Base-by-base conservation (phyloP, 92 coral and sea anemone species). In the Heliopora coerulea region DNA sequence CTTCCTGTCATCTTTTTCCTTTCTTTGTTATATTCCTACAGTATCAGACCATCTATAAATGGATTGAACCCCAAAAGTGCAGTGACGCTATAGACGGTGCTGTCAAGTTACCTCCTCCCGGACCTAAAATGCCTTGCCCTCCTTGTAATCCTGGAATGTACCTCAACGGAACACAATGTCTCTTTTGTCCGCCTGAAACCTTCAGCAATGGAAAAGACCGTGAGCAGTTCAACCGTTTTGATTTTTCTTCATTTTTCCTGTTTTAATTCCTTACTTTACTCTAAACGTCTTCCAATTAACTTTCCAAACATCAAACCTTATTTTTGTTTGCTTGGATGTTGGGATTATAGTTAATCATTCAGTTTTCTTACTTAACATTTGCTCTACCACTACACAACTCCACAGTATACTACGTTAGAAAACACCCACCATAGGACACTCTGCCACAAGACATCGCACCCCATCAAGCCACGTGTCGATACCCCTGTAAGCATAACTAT, bases 141-240 rank as follows among this genome's bases (percentile, higher is more conserved):
- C 96, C 96, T 0, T 95, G 99, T 86, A 95, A 90, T 59, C 96
- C 99, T 49, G 99, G 99, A 17, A 95, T 90, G 99, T 81, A 78
- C 69, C 75, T 82, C 3, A 95, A 95, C 50, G 88, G 83, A 21
- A 92, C 96, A 11, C 86, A 83, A 33, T 95, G 99, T 74, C 82
- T 72, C 21, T 95, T 78, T 57, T 95, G 99, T 66, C 96, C 96
- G 10, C 68, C 56, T 13, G 79, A 85, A n/a, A 63, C 83, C 3
- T 87, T 73, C 74, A 95, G 99, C 68, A 86, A 95, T 84, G 99
- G 99, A 28, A 67, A 54, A 30, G 74, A 78, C 64, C 88, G 99
- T 89, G 65, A 54, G 77, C 33, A 56, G 18, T n/a, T n/a, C n/a
- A n/a, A n/a, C n/a, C n/a, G n/a, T n/a, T n/a, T n/a, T n/a, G n/a